Evolutionary conservation across 53 echinoderm and acorn worm species (phyloP).

Genomic region (Luidia sarsii): DNA sequence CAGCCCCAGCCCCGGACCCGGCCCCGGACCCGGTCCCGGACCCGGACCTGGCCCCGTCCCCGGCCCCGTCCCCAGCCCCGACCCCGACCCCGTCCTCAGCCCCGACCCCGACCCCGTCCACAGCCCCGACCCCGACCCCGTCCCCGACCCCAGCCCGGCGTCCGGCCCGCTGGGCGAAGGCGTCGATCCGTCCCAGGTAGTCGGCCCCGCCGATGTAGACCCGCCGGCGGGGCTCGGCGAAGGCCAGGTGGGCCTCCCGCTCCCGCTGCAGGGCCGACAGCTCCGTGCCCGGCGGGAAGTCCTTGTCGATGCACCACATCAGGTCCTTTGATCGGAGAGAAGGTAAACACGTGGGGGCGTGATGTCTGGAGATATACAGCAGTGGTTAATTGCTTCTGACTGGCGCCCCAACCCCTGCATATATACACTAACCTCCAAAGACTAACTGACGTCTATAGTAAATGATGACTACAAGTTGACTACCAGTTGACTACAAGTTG

Average conservation of each 20-base stretch:
- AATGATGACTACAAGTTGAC: too few species aligned
- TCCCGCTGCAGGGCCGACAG: conserved; percentile 74
- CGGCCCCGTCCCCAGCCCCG: too few species aligned
- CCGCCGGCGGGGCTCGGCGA: conserved; percentile 82
- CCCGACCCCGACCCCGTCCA: background rate
- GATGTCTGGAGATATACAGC: too few species aligned
- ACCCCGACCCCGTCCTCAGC: background rate
- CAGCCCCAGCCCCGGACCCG: background rate
- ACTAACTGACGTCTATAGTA: too few species aligned
- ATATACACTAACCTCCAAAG: too few species aligned
- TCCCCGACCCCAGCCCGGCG: background rate
- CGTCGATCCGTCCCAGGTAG: conserved; percentile 75
- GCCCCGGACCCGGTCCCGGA: conserved; percentile 61
- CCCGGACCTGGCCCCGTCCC: conserved; percentile 71
- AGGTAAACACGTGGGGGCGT: too few species aligned
- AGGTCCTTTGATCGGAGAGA: too few species aligned
- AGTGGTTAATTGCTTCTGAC: too few species aligned
- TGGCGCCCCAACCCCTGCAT: too few species aligned
- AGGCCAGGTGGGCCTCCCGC: conserved; percentile 83
- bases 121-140: too few species aligned
- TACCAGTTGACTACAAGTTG: too few species aligned
- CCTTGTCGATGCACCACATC: conserved; percentile 68
- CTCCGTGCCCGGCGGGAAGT: conserved; percentile 88
- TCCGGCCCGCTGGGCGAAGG: conserved; percentile 30
- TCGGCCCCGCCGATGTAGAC: conserved; percentile 83